These are phyloP conservation scores for Chymomyza caudatula DNA, from an alignment of 2,888 invertebrate genomes.

Conservation along the genomic window DNA sequence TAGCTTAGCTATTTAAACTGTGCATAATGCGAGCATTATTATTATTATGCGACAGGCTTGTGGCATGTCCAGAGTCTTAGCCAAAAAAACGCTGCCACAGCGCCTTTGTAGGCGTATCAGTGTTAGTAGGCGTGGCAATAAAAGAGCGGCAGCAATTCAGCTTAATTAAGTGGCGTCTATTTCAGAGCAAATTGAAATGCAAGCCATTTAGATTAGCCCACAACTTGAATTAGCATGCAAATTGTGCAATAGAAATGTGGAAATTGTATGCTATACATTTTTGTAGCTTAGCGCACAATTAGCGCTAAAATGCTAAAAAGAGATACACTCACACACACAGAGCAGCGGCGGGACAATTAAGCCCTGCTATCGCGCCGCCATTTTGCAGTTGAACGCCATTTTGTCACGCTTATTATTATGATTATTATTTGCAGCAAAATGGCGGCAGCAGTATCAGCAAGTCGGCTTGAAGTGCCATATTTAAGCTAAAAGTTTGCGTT, in stretches of 20 bases:
- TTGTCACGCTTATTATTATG: slow-evolving; percentile 38
- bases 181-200: slow-evolving; percentile 14
- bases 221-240: neutral
- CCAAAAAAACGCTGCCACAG: neutral
- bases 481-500: slow-evolving; percentile 17
- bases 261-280: slow-evolving; percentile 23
- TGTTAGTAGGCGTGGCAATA: neutral
- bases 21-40: slow-evolving; percentile 6
- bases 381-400: slow-evolving; percentile 33
- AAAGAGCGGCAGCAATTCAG: neutral
- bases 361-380: slow-evolving; percentile 31
- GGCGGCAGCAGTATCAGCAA: neutral
- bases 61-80: neutral
- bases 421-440: slow-evolving; percentile 18
- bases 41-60: neutral
- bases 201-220: slow-evolving; percentile 20
- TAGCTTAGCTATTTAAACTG: slow-evolving; percentile 12
- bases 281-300: slow-evolving; percentile 37
- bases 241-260: slow-evolving; percentile 24
- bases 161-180: slow-evolving; percentile 10
- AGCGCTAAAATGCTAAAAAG: slow-evolving; percentile 19
- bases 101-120: neutral
- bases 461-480: neutral
- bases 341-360: slow-evolving; percentile 27
- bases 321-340: neutral